Evolutionary conservation across 2,797 vertebrate species (phyloP).

Genomic region (Myotis planiceps): DNA sequence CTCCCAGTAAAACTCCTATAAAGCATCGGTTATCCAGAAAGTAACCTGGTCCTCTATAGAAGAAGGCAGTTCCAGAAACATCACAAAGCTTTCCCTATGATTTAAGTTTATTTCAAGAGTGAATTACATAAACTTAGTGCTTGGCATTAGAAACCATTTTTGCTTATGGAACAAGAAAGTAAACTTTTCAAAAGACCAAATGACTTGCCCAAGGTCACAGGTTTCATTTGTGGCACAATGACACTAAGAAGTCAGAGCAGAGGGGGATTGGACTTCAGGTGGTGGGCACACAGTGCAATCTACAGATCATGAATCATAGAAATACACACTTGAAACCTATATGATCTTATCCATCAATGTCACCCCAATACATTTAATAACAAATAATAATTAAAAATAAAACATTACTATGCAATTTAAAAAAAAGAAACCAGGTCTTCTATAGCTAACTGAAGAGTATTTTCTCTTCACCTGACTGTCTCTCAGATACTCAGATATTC

Average conservation of each 20-base stretch:
- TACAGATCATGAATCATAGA: not conserved
- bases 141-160: not conserved
- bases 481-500: slow-evolving; percentile 37
- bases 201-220: not conserved
- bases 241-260: not conserved
- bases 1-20: not conserved
- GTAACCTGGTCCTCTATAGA: fast-evolving
- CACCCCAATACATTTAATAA: not conserved
- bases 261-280: too few species aligned
- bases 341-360: not conserved
- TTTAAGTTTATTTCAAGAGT: not conserved
- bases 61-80: not conserved
- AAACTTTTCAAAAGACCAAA: not conserved
- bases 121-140: not conserved
- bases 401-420: not conserved
- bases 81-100: not conserved
- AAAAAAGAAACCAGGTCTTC: not conserved
- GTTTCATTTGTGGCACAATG: not conserved
- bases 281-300: not conserved
- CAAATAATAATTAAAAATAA: not conserved
- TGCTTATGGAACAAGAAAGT: not conserved
- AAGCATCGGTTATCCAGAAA: not conserved
- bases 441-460: slow-evolving; percentile 37
- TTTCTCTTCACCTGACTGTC: slow-evolving; percentile 35
- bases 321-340: not conserved